Percentiles rank a stretch among this genome's conserved stretches.
These are phyloP conservation scores for Eristalis pertinax DNA, from an alignment of 2,888 invertebrate species.

Conservation along the genomic window DNA sequence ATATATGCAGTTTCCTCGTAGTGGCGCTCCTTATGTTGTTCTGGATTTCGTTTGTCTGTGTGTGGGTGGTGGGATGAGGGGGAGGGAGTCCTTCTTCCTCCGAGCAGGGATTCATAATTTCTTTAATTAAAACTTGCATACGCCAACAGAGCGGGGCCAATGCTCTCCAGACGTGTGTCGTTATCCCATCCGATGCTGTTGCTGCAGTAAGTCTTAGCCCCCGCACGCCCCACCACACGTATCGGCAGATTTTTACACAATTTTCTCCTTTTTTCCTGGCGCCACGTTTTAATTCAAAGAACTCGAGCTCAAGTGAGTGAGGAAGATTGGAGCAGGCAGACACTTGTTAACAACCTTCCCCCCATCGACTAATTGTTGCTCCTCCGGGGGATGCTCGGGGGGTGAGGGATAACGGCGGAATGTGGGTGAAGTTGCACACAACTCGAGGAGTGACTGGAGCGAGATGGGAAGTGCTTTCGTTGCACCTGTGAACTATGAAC, in stretches of 20 bases:
- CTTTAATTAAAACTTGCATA: slow-evolving; percentile 49
- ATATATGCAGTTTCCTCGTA: slow-evolving; percentile 11
- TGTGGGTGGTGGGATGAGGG: too few species aligned
- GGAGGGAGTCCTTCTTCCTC: too few species aligned
- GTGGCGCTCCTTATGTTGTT: slow-evolving; percentile 25
- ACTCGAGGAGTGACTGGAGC: neutral
- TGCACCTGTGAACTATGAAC: slow-evolving; percentile 24
- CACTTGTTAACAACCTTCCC: slow-evolving; percentile 48
- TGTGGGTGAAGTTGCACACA: neutral
- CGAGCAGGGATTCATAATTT: slow-evolving; percentile 38
- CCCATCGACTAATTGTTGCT: slow-evolving; percentile 48
- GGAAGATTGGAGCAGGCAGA: slow-evolving; percentile 20
- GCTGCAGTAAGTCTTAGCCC: too few species aligned
- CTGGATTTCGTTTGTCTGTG: neutral
- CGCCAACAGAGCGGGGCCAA: neutral
- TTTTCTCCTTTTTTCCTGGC: neutral
- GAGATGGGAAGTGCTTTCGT: slow-evolving; percentile 6
- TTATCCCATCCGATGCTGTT: slow-evolving; percentile 14
- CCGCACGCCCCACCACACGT: neutral
- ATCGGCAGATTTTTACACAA: slow-evolving; percentile 12
- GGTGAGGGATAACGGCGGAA: neutral
- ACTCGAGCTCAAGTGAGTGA: neutral
- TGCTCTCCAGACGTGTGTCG: neutral
- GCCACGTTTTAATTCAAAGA: slow-evolving; percentile 18
- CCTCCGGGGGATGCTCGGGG: neutral